Evolutionary conservation across 2,113 vertebrate species (phyloP).

Genomic region (Dipodomys merriami): DNA sequence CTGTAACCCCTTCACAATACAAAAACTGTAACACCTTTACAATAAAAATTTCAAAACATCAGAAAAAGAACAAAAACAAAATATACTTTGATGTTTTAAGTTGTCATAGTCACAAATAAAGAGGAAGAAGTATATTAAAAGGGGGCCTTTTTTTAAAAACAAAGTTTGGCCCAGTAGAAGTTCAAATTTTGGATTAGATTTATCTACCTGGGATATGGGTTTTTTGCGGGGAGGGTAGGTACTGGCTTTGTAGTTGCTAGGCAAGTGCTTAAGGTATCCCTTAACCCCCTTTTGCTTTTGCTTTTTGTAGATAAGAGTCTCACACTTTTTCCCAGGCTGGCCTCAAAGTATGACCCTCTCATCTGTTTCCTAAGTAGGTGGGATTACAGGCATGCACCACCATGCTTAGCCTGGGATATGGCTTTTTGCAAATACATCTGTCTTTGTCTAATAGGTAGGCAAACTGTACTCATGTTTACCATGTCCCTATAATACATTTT

Average conservation of each 20-base stretch:
- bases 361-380: too few species aligned
- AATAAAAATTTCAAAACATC: neutral
- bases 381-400: too few species aligned
- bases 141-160: neutral
- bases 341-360: too few species aligned
- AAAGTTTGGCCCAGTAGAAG: neutral
- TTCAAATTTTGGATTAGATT: neutral
- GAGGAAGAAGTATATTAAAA: neutral
- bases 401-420: neutral
- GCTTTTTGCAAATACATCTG: neutral
- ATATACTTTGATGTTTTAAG: neutral
- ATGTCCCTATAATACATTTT: neutral
- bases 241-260: too few species aligned
- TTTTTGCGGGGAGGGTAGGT: too few species aligned
- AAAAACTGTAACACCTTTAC: too few species aligned
- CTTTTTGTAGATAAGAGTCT: too few species aligned
- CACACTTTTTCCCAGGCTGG: too few species aligned
- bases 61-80: conserved; percentile 17
- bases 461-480: neutral
- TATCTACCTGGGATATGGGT: neutral
- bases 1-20: too few species aligned
- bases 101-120: neutral
- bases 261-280: too few species aligned
- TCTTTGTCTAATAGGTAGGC: neutral
- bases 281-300: too few species aligned